A percentile compares a stretch with the other conserved stretches of the same genome.
These are phyloP conservation scores for Anguilla marmorata DNA, from an alignment of 2,797 vertebrate species.

Conservation along the genomic window DNA sequence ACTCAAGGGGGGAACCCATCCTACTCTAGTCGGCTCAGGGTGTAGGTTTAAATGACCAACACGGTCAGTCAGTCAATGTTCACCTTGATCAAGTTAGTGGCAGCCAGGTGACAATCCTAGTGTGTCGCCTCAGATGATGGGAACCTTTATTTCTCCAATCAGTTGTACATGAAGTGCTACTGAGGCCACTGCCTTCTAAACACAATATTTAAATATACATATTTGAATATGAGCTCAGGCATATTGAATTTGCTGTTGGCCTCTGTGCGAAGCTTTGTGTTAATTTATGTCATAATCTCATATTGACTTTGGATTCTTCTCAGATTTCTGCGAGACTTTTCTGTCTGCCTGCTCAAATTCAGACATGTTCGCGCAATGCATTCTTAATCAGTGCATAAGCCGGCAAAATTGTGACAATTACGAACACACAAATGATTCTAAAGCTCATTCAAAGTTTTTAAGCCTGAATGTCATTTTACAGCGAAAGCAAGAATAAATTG, in stretches of 20 bases:
- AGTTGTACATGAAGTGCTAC: not conserved
- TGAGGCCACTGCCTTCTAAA: not conserved
- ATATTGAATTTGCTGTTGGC: constrained; percentile 5
- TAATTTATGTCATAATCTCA: not conserved
- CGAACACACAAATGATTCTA: not conserved
- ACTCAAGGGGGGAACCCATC: no score
- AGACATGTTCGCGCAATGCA: not conserved
- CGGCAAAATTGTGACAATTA: not conserved
- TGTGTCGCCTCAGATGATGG: no score
- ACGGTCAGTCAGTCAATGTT: no score
- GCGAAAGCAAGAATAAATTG: not conserved
- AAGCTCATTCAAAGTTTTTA: not conserved
- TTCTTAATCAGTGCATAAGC: not conserved
- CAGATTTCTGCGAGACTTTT: not conserved
- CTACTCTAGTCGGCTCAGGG: no score
- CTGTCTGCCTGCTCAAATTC: not conserved
- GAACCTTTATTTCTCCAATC: not conserved
- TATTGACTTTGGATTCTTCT: not conserved
- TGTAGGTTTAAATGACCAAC: no score
- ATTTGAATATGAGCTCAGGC: constrained; percentile 7
- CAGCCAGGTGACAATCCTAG: no score
- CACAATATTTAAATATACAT: constrained; percentile 11
- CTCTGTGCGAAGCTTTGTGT: not conserved
- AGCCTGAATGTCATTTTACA: not conserved
- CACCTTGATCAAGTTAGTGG: no score